Percentiles rank a stretch among this genome's conserved stretches.
Conservation (phyloP, 2,797 vertebrate species). For the Rhabdomys pumilio region DNA sequence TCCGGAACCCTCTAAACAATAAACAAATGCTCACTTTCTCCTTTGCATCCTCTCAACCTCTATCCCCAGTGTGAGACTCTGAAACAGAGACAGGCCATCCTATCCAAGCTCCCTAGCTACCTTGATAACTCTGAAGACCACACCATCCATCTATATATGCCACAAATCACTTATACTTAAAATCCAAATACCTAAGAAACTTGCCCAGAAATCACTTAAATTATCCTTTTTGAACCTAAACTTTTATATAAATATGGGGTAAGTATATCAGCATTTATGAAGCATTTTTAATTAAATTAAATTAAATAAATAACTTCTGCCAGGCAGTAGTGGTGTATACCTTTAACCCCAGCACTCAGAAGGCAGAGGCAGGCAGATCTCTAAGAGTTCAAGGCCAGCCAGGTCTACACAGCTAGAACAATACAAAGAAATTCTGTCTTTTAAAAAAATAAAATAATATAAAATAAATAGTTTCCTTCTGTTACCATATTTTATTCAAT, state of each 20-base stretch:
- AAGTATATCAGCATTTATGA: not conserved
- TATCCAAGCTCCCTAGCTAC: not conserved
- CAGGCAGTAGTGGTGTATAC: too few relatives aligned
- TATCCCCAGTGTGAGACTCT: not conserved
- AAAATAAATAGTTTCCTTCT: too few relatives aligned
- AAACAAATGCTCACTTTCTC: not conserved
- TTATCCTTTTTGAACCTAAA: not conserved
- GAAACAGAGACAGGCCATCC: not conserved
- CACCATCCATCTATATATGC: not conserved
- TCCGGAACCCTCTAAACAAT: not conserved
- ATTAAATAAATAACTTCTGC: not conserved
- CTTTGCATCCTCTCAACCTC: not conserved
- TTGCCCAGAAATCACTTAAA: not conserved
- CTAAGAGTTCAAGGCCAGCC: not conserved
- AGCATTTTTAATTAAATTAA: not conserved
- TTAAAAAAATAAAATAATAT: too few relatives aligned
- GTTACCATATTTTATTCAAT: too few relatives aligned
- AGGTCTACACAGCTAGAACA: not conserved
- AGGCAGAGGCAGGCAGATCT: too few relatives aligned
- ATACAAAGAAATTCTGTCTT: too few relatives aligned
- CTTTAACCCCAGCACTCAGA: not conserved
- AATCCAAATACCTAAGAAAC: not conserved
- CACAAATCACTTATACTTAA: not conserved
- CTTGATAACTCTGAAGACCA: not conserved
- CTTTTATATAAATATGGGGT: not conserved